phyloP scores from a whole-genome alignment of 1,140 invertebrate genomes.

The Zeugodacus cucurbitae region DNA sequence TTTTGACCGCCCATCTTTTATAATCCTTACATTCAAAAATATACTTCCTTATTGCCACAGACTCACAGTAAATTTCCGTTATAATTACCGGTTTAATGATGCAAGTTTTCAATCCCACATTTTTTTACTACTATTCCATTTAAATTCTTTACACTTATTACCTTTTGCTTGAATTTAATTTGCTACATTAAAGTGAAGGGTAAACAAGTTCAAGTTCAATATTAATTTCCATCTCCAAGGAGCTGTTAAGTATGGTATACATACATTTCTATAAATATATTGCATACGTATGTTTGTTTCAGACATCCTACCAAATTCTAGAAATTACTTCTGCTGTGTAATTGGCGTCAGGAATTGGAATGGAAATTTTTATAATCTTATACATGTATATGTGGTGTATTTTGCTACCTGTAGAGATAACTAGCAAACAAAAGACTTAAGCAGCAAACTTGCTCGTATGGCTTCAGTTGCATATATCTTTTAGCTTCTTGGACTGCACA shows the following conservation, averaged over 20 bases:
- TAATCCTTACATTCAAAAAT: background rate
- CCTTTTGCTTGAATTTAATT: background rate
- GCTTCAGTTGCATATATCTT: background rate
- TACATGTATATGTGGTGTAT: background rate
- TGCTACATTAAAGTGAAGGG: conserved; percentile 25
- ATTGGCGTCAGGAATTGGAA: background rate
- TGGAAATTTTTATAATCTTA: background rate
- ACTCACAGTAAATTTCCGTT: background rate
- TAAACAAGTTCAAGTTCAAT: conserved; percentile 7
- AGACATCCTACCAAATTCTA: background rate
- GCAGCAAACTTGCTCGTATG: background rate
- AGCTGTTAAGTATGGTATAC: background rate
- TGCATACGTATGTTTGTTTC: background rate
- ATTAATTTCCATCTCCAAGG: background rate
- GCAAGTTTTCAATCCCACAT: background rate
- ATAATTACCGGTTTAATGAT: background rate
- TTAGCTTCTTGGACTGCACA: background rate
- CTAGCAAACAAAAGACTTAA: background rate
- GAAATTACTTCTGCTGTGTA: background rate
- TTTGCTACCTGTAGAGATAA: background rate
- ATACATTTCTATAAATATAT: background rate
- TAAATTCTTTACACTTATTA: background rate
- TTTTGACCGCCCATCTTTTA: background rate
- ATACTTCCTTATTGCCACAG: background rate
- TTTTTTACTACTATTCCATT: background rate